Base-by-base conservation (phyloP, 2,888 invertebrate species). In the Amphipoea oculea region DNA sequence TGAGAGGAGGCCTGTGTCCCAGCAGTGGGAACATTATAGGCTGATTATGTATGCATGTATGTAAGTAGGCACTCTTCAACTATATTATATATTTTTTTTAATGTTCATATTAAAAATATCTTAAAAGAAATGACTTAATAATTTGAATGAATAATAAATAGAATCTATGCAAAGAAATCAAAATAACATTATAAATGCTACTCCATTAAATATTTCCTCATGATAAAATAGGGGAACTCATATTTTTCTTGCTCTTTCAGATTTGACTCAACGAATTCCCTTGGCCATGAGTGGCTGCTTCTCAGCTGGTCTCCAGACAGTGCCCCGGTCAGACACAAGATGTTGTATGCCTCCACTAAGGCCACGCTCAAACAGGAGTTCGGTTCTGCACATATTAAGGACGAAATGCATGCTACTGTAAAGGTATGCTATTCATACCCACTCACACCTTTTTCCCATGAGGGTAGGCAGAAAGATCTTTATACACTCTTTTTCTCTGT, bases 341-440 rank as follows among this genome's bases (percentile, higher is more conserved):
- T 99, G 99, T 96, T 99, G 76, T 99, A 99, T 92, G 99, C 99
- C 0, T 99, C 99, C 0, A 99, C 99, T 0, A 99, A 99, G 95
- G 99, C 99, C 1, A 99, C 99, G 0, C 97, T 99, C 51, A 99
- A 99, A 94, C 98, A 98, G 91, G 99, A 99, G 94, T 99, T 99
- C 95, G 99, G 99, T 0, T 98, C 99, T 9, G 98, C 99, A 0
- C 98, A 99, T 91, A 99, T 99, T 81, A 98, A 98, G 91, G 99
- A 99, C 94, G 99, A 99, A 96, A 96, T 99, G 90, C 99, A 99
- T 96, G 99, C 99, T 48, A 99, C 99, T 23, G 96, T 97, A 51
- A 95, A 97, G 95, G 98, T 98, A 96, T 40, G 1, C 2, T 14
- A 40, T 40, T 45, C 0, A 23, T 5, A n/a, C 6, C 20, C 36